Percentiles rank a stretch among this genome's conserved stretches.
phyloP scores from a whole-genome alignment of 2,797 vertebrate genomes.

The Cynopterus sphinx region DNA sequence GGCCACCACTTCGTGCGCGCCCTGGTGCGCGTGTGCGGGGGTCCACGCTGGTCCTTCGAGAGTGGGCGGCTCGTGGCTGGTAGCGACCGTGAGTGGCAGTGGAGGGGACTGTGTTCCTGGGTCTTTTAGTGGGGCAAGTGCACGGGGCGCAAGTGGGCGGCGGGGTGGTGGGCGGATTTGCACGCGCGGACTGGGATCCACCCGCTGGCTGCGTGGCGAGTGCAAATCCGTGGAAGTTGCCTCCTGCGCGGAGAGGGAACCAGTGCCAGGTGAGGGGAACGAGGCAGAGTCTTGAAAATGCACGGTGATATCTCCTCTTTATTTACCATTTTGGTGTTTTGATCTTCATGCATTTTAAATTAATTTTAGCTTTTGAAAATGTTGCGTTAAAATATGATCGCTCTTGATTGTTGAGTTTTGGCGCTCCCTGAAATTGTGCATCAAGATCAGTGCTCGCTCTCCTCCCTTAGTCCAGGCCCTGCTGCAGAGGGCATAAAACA shows the following conservation, averaged over 20 bases:
- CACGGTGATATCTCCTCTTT: neutral
- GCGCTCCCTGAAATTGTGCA: neutral
- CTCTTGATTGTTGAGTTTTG: neutral
- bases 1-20: constrained; percentile 57
- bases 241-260: neutral
- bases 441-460: neutral
- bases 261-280: rapidly evolving
- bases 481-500: neutral
- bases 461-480: neutral
- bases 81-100: constrained; percentile 25
- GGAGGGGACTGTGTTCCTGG: neutral
- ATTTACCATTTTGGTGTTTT: neutral
- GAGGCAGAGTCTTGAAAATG: neutral
- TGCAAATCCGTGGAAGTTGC: rapidly evolving
- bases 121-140: neutral
- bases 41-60: constrained; percentile 63
- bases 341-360: neutral
- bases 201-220: rapidly evolving
- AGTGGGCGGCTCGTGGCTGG: neutral
- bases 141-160: neutral
- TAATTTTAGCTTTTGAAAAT: neutral
- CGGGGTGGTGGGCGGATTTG: rapidly evolving
- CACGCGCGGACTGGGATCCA: rapidly evolving
- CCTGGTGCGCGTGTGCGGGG: constrained; percentile 64
- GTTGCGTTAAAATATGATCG: neutral